Percentiles rank a stretch among this genome's conserved stretches.
Evolutionary conservation across 2,888 invertebrate species (phyloP).

Genomic region (Listrodromus nycthemerus): DNA sequence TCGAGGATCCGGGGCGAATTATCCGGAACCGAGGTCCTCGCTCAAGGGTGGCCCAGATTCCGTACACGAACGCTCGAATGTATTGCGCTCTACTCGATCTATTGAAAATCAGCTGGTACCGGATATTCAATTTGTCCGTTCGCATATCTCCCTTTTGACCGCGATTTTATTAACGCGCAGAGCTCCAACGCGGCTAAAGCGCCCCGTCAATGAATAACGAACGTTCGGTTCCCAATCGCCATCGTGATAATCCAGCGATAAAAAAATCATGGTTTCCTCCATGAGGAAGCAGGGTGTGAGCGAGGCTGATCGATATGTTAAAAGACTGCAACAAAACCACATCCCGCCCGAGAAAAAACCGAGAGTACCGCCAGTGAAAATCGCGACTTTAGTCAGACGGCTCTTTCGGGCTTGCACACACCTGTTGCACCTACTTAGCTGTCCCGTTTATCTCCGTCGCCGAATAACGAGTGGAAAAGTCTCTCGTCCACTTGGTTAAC

Average conservation of each 20-base stretch:
- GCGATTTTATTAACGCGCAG: neutral
- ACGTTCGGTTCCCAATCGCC: neutral
- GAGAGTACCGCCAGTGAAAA: neutral
- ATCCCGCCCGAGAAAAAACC: neutral
- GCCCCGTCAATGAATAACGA: neutral
- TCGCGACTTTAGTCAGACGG: constrained; percentile 15
- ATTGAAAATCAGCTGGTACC: no score
- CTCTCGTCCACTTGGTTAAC: neutral
- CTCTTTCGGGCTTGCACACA: constrained; percentile 61
- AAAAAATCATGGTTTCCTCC: no score
- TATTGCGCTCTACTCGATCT: no score
- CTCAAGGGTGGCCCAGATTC: no score
- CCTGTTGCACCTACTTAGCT: constrained; percentile 64
- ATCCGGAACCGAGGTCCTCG: no score
- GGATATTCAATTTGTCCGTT: no score
- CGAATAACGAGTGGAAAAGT: neutral
- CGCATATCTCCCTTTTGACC: neutral
- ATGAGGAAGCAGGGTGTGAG: no score
- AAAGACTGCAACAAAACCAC: no score
- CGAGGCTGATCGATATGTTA: neutral
- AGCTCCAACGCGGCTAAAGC: neutral
- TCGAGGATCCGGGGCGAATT: no score
- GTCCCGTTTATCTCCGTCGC: constrained; percentile 44
- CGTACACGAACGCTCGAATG: no score
- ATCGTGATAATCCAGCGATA: neutral